Base-by-base conservation (phyloP, 2,888 invertebrate genomes). In the Pachycephus smyrnensis region DNA sequence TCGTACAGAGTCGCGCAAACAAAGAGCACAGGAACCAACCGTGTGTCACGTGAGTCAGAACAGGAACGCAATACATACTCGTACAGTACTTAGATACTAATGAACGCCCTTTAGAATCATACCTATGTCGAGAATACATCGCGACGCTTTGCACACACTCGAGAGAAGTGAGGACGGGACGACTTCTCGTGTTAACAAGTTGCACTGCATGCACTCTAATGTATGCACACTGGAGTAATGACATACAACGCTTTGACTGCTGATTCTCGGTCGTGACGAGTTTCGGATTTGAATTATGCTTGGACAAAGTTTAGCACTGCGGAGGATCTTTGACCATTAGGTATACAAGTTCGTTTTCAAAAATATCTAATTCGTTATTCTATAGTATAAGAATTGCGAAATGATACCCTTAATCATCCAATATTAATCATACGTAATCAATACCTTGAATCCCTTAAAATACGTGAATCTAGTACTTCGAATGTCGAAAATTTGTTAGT, bases 51-150 rank as follows among this genome's bases (percentile, higher is more conserved):
- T 35, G 55, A 23, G 69, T 68, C n/a, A 30, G 75, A 75, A 33
- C 40, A 31, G 75, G 77, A 68, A 12, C 75, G 73, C 69, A 75
- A n/a, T 75, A 37, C 68, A n/a, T 68, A 73, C 76, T 71, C 74
- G 40, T 79, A 74, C 73, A 73, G 78, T 77, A 75, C 83, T 84
- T 83, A 77, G 83, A 82, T 81, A 82, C 83, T 87, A 86, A 88
- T 86, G 86, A 84, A 86, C 83, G 82, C 79, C 81, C 83, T 85
- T 86, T 87, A 82, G 81, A 86, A 84, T 83, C 82, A 77, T 81
- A 79, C 76, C 76, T 75, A 76, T 77, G 80, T 78, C 74, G 76
- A 81, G 84, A 81, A 84, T 77, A 79, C 85, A 82, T 82, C 78
- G 82, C 75, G 80, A 79, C 80, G 76, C 81, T 81, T 81, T 78